Evolutionary conservation across 2,113 vertebrate species (phyloP).

Genomic region (Edolisoma coerulescens): DNA sequence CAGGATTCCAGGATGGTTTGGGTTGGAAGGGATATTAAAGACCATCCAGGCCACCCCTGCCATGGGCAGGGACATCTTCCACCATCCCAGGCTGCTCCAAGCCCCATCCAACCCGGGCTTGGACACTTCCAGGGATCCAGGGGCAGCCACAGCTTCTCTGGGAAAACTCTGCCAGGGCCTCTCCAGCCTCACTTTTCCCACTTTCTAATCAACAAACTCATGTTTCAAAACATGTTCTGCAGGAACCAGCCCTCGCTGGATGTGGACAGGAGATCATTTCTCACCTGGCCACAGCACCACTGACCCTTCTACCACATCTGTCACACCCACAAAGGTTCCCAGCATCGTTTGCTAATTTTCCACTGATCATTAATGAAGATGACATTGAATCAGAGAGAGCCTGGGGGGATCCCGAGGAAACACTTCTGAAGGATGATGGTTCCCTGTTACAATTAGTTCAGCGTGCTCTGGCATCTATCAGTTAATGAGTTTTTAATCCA

Average conservation of each 20-base stretch:
- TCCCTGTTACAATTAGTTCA: not conserved
- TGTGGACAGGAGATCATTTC: not conserved
- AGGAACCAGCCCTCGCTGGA: fast-evolving
- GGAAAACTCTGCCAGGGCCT: not conserved
- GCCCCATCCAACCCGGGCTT: fast-evolving
- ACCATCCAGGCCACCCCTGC: not conserved
- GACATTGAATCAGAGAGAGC: not conserved
- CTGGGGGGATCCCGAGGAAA: not conserved
- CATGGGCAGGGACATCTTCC: not conserved
- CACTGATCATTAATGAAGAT: not conserved
- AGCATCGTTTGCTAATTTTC: not conserved
- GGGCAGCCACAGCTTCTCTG: not conserved
- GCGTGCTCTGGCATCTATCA: not conserved
- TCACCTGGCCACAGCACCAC: not conserved
- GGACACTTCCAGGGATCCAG: not conserved
- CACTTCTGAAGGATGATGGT: conserved; percentile 6
- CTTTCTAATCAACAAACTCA: not conserved
- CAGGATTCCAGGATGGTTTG: not conserved
- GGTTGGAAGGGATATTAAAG: not conserved
- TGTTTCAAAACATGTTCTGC: not conserved
- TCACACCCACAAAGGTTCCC: not conserved
- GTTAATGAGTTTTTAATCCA: conserved; percentile 51
- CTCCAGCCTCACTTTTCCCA: not conserved
- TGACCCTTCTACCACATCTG: not conserved
- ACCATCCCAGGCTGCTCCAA: fast-evolving